These are phyloP conservation scores for Heteromurus nitidus DNA, from an alignment of 2,888 invertebrate species.

Conservation along the genomic window DNA sequence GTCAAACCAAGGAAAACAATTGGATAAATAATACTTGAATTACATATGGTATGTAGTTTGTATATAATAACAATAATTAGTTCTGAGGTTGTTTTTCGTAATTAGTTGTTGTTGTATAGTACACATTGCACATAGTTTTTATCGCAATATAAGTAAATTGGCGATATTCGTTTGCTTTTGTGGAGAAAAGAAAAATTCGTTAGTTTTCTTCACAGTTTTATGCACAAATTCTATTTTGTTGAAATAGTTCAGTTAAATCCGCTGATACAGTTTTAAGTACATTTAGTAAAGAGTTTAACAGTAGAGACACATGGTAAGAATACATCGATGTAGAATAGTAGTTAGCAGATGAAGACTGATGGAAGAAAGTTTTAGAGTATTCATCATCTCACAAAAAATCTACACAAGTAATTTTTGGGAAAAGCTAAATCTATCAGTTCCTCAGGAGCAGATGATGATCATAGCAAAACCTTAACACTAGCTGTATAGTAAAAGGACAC, in stretches of 20 bases:
- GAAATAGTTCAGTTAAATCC: not conserved
- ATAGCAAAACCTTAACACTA: not conserved
- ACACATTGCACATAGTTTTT: no score
- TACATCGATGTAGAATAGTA: conserved; percentile 4
- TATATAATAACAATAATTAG: no score
- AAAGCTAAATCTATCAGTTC: conserved; percentile 33
- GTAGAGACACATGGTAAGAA: not conserved
- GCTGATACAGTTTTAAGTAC: conserved; percentile 14
- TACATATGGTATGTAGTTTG: conserved; percentile 1
- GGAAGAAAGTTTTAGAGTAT: conserved; percentile 50
- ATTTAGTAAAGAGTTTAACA: conserved; percentile 7
- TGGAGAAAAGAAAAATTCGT: not conserved
- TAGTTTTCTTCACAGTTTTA: not conserved
- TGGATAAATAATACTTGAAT: conserved; percentile 17
- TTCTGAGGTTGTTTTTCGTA: no score
- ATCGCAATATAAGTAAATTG: no score
- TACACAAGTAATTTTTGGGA: not conserved
- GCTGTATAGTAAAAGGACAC: conserved; percentile 43
- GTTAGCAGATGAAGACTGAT: conserved; percentile 38
- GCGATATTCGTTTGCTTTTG: no score
- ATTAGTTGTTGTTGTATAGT: no score
- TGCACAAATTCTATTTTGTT: not conserved
- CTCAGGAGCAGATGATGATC: conserved; percentile 33
- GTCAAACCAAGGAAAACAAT: not conserved
- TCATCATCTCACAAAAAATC: conserved; percentile 30